Evolutionary conservation across 2,113 vertebrate genomes (phyloP).

Genomic region (Eulemur macaco): DNA sequence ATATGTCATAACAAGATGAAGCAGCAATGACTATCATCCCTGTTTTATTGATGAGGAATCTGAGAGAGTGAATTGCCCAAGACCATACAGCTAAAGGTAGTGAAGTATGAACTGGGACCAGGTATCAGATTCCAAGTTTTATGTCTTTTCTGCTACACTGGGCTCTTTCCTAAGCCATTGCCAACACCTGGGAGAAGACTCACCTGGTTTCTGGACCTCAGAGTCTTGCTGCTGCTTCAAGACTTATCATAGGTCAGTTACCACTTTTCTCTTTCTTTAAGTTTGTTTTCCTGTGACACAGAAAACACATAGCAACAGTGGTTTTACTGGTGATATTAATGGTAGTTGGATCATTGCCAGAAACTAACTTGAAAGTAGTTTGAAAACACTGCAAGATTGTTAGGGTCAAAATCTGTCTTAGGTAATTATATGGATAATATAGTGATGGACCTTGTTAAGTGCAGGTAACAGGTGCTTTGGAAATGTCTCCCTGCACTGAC

Average conservation of each 20-base stretch:
- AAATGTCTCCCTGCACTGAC: background rate
- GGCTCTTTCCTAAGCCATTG: background rate
- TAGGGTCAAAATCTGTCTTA: background rate
- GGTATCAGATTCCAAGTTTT: background rate
- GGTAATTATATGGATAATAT: no score
- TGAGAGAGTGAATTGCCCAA: no score
- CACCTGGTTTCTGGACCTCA: background rate
- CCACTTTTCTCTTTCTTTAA: background rate
- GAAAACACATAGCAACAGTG: background rate
- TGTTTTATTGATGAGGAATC: background rate
- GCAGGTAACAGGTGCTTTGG: background rate
- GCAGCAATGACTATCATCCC: background rate
- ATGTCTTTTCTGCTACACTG: background rate
- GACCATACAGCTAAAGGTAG: no score
- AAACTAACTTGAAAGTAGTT: background rate
- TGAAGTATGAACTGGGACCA: no score
- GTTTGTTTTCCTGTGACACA: background rate
- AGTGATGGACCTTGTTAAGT: background rate
- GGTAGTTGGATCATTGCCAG: background rate
- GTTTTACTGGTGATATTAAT: background rate
- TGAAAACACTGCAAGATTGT: background rate
- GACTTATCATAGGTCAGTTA: background rate
- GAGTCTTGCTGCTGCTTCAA: background rate
- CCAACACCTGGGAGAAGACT: accelerated
- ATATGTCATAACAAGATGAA: background rate